Base-by-base conservation (phyloP, 2,797 vertebrate species). In the Gambusia yucatana region DNA sequence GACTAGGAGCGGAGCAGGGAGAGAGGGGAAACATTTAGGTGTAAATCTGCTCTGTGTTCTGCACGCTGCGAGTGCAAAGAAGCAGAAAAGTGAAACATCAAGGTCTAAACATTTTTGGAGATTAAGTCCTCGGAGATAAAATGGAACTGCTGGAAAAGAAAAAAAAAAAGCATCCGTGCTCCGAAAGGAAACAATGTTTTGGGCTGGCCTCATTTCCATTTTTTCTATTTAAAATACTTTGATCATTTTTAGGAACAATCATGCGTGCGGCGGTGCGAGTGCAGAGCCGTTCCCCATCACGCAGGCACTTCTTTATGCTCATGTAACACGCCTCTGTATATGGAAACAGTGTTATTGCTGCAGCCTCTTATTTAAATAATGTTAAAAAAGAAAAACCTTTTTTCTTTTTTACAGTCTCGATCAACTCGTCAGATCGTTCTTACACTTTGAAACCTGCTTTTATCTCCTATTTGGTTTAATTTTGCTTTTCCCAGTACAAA, bases 101-200 rank as follows among this genome's bases (percentile, higher is more conserved):
- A 85, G 81, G 78, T 81, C 79, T 67, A 72, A 77, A 82, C 57
- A 70, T 71, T 83, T 83, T 77, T 79, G 16, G n/a, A 89, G 75
- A 86, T 85, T 67, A 87, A 84, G 85, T 86, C 63, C 20, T 67
- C 36, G 1, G 20, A 67, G 63, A 41, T 67, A 67, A 67, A 67
- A 41, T 67, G 36, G 39, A 67, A 67, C 63, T 67, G 11, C 17
- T 41, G 63, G 44, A 79, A 71, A 69, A 65, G 30, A 77, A 82
- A 52, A 46, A 46, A 2, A 6, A 50, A 86, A 81, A 81, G 6
- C 72, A 50, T 46, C 63, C 44, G 44, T 1, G 7, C 73, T 82
- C 50, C 6, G 71, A 72, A 83, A 78, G 22, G 44, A 83, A 87
- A 86, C 77, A 83, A 79, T 85, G 70, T 84, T 84, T 77, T 13